Evolutionary conservation across 2,888 invertebrate species (phyloP).

Genomic region (Dasypolia templi): DNA sequence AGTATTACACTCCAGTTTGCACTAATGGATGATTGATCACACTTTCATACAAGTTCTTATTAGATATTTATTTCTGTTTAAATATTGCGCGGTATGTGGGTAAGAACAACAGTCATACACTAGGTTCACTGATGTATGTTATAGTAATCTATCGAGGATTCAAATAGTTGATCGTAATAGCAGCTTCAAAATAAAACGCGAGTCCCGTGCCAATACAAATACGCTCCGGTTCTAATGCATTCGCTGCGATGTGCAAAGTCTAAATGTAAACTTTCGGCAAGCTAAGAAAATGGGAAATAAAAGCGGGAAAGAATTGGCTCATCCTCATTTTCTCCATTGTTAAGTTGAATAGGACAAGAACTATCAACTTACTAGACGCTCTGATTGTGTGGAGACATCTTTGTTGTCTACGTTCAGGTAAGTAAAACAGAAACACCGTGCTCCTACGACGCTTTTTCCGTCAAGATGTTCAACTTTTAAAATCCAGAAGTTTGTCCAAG

Average conservation of each 20-base stretch:
- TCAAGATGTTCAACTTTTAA: slow-evolving; percentile 85
- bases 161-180: slow-evolving; percentile 83
- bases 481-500: slow-evolving; percentile 79
- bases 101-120: slow-evolving; percentile 70
- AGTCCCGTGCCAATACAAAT: slow-evolving; percentile 85
- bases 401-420: slow-evolving; percentile 88
- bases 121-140: slow-evolving; percentile 63
- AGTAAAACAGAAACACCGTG: slow-evolving; percentile 84
- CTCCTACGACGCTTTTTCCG: slow-evolving; percentile 82
- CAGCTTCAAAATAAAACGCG: slow-evolving; percentile 78
- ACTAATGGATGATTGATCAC: slow-evolving; percentile 63
- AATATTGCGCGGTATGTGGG: slow-evolving; percentile 63
- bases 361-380: slow-evolving; percentile 87
- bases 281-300: slow-evolving; percentile 85
- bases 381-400: slow-evolving; percentile 88
- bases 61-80: slow-evolving; percentile 62
- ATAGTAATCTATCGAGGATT: slow-evolving; percentile 74
- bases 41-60: slow-evolving; percentile 55
- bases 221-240: slow-evolving; percentile 85
- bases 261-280: slow-evolving; percentile 86
- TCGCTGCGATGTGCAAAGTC: slow-evolving; percentile 80
- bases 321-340: slow-evolving; percentile 89
- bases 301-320: slow-evolving; percentile 87
- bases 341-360: slow-evolving; percentile 87
- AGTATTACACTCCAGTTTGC: slow-evolving; percentile 54